Conservation (phyloP, 2,113 vertebrate species). For the Pomatostomus ruficeps region DNA sequence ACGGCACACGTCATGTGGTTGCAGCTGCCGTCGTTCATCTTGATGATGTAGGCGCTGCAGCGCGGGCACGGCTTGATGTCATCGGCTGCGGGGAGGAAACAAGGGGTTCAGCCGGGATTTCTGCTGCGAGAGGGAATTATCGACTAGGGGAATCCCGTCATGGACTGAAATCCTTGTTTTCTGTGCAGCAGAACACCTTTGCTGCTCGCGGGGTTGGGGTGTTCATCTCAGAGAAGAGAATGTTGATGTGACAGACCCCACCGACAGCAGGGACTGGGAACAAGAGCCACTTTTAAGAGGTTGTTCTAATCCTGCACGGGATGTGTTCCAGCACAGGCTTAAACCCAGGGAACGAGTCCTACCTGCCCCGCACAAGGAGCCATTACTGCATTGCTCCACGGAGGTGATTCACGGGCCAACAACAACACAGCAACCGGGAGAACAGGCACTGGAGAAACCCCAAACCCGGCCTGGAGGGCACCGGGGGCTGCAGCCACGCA, state of each 20-base stretch:
- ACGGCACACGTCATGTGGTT: slow-evolving; percentile 99
- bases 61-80: slow-evolving; percentile 98
- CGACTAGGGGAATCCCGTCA: accelerated
- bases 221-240: not conserved
- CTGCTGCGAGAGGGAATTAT: accelerated
- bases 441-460: not conserved
- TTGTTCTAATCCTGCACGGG: not conserved
- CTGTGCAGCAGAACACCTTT: accelerated
- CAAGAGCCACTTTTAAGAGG: not conserved
- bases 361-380: not conserved
- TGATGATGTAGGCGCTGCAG: slow-evolving; percentile 97
- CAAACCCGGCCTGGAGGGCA: not conserved
- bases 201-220: not conserved
- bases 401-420: not conserved
- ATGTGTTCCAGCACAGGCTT: not conserved
- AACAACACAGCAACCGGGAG: not conserved
- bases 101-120: not conserved
- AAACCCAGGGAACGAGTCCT: not conserved
- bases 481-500: accelerated
- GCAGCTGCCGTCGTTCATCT: slow-evolving; percentile 99
- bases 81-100: slow-evolving; percentile 73
- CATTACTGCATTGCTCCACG: not conserved
- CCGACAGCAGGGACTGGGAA: not conserved
- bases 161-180: accelerated
- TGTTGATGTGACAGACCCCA: not conserved